Conservation (phyloP, 1,140 invertebrate species). For the Hesperophylax magnus region DNA sequence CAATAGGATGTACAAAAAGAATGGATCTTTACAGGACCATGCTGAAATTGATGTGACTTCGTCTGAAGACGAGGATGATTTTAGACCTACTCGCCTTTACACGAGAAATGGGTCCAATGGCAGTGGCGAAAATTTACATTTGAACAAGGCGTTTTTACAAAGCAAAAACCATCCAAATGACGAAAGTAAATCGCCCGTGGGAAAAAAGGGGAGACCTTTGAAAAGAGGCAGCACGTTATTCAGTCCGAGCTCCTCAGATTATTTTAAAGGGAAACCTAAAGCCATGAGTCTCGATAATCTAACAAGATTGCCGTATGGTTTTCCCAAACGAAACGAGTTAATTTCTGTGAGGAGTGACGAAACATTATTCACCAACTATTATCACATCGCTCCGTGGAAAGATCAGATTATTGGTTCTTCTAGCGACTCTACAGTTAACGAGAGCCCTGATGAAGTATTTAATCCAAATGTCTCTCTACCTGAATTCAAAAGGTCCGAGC, state of each 20-base stretch:
- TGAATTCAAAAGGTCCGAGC: background rate
- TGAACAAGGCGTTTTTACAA: background rate
- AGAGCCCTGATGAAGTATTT: background rate
- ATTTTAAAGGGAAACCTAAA: constrained; percentile 64
- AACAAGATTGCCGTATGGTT: background rate
- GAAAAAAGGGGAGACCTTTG: background rate
- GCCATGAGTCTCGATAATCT: constrained; percentile 65
- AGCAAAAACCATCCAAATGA: background rate
- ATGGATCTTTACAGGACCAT: background rate
- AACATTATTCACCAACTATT: constrained; percentile 6
- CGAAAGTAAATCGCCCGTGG: background rate
- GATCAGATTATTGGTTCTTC: constrained; percentile 1
- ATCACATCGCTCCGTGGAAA: constrained; percentile 31
- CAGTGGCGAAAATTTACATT: background rate
- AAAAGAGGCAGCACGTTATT: constrained; percentile 61
- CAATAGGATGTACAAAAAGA: background rate
- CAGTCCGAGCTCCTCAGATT: constrained; percentile 61
- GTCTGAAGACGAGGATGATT: background rate
- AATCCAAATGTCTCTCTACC: background rate
- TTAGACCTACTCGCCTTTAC: no score
- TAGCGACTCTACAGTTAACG: background rate
- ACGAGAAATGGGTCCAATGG: background rate
- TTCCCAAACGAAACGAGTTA: background rate
- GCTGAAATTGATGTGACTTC: constrained; percentile 3
- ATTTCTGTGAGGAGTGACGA: constrained; percentile 26